Evolutionary conservation across 2,888 invertebrate genomes (phyloP).

Genomic region (Oxytorus armatus): DNA sequence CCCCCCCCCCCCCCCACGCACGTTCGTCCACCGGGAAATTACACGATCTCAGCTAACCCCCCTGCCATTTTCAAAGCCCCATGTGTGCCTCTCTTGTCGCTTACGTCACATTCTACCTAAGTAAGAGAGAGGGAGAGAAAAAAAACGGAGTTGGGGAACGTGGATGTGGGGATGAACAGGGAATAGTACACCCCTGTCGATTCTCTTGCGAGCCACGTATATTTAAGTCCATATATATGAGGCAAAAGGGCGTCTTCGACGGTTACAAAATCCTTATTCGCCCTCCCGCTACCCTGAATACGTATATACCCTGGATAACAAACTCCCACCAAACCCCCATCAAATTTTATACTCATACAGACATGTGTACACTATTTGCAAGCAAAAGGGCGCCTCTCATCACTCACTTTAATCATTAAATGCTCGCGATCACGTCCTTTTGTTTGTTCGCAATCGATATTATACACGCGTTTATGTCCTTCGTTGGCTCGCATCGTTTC

Average conservation of each 20-base stretch:
- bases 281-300: constrained; percentile 59
- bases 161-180: constrained; percentile 69
- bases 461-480: neutral
- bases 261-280: constrained; percentile 74
- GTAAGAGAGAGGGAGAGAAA: constrained; percentile 28
- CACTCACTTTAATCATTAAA: neutral
- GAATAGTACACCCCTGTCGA: constrained; percentile 71
- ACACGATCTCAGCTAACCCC: constrained; percentile 73
- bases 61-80: constrained; percentile 54
- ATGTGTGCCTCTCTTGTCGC: constrained; percentile 58
- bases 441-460: neutral
- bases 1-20: constrained; percentile 72
- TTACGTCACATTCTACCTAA: constrained; percentile 74
- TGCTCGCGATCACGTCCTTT: neutral
- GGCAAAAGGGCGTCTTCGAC: constrained; percentile 73
- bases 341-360: constrained; percentile 5
- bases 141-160: constrained; percentile 39
- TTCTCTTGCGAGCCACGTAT: constrained; percentile 69
- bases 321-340: neutral
- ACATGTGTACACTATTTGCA: neutral
- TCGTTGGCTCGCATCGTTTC: constrained; percentile 11
- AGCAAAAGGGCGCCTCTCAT: neutral
- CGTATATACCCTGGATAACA: constrained; percentile 45
- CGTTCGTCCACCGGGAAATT: constrained; percentile 82
- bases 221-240: constrained; percentile 11